Percentiles rank a stretch among this genome's conserved stretches.
phyloP scores from a whole-genome alignment of 2,888 invertebrate species.

The Chrysomela aeneicollis region DNA sequence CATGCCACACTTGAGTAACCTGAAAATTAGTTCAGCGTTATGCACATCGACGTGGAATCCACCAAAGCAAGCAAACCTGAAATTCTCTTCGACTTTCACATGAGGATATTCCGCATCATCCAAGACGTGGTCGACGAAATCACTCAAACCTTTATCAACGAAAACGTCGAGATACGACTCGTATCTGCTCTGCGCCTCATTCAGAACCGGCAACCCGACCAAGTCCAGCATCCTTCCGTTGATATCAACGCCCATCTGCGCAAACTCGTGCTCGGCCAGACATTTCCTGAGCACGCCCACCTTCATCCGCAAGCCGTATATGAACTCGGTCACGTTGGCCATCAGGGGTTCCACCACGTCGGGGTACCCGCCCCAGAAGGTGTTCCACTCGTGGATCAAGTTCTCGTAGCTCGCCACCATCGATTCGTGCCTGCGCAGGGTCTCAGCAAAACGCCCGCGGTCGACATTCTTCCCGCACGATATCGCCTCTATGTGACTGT shows the following conservation, averaged over 20 bases:
- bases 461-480: conserved; percentile 26
- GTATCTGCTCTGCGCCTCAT: conserved; percentile 53
- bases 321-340: conserved; percentile 72
- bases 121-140: conserved; percentile 47
- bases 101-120: conserved; percentile 39
- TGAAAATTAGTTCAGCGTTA: conserved; percentile 47
- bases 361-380: conserved; percentile 74
- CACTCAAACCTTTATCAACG: conserved; percentile 45
- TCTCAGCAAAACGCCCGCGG: conserved; percentile 5
- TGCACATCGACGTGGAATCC: neutral
- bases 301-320: conserved; percentile 69
- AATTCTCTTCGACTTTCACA: conserved; percentile 57
- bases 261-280: conserved; percentile 52
- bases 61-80: conserved; percentile 60
- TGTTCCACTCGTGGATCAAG: conserved; percentile 63
- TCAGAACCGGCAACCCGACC: conserved; percentile 64
- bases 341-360: conserved; percentile 80
- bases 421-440: conserved; percentile 38
- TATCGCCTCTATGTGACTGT: conserved; percentile 22
- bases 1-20: conserved; percentile 74
- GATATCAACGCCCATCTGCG: conserved; percentile 36
- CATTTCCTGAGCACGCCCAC: conserved; percentile 65
- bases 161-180: conserved; percentile 63
- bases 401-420: conserved; percentile 47
- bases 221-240: conserved; percentile 58